phyloP scores from a whole-genome alignment of 1,140 invertebrate species.

The Leptoteleia sp. region DNA sequence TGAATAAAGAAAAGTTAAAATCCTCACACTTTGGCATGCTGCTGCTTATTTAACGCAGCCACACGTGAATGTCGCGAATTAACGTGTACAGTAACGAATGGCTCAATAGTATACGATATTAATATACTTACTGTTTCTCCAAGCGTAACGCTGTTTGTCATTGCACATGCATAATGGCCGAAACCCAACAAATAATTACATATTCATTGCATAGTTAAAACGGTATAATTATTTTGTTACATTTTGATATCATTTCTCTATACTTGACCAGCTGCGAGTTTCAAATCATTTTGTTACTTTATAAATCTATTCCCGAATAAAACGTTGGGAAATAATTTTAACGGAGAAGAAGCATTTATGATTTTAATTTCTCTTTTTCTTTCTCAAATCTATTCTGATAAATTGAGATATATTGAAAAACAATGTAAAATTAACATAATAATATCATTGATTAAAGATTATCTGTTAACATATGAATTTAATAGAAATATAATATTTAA shows the following conservation, averaged over 20 bases:
- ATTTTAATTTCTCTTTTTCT: too few species aligned
- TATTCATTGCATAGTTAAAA: constrained; percentile 18
- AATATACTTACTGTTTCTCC: constrained; percentile 25
- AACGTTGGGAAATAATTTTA: too few species aligned
- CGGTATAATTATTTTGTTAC: constrained; percentile 26
- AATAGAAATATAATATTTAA: too few species aligned
- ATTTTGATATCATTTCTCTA: constrained; percentile 9
- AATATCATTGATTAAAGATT: too few species aligned
- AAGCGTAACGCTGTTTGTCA: constrained; percentile 18
- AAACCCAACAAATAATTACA: constrained; percentile 33
- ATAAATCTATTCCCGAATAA: too few species aligned
- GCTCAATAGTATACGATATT: constrained; percentile 31
- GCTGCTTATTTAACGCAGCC: constrained; percentile 24
- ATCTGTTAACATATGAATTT: too few species aligned
- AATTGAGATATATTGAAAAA: too few species aligned
- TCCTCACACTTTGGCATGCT: constrained; percentile 26
- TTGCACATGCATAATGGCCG: constrained; percentile 14
- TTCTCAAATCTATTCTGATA: too few species aligned
- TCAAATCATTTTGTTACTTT: too few species aligned
- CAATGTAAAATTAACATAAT: too few species aligned
- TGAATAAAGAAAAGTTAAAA: constrained; percentile 18
- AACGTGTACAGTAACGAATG: constrained; percentile 24
- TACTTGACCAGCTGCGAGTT: too few species aligned
- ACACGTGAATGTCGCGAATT: constrained; percentile 17
- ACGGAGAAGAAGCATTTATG: too few species aligned